Conservation (phyloP, 2,797 vertebrate species). For the Takifugu ocellatus region DNA sequence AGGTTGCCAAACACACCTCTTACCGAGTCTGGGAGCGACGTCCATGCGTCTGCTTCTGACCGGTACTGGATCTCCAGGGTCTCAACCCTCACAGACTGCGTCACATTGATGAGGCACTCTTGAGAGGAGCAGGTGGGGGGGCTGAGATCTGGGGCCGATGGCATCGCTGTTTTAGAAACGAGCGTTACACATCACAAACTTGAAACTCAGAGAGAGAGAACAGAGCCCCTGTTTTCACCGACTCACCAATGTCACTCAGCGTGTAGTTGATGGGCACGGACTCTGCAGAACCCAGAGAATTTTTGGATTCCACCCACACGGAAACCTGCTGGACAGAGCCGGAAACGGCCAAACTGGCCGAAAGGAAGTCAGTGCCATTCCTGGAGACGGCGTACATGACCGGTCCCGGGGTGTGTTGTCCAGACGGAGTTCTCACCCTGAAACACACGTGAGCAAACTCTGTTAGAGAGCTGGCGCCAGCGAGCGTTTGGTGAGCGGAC, state of each 20-base stretch:
- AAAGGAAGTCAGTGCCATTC: slow-evolving; percentile 8
- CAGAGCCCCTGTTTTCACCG: not conserved
- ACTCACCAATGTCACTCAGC: slow-evolving; percentile 78
- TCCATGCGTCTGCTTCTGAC: slow-evolving; percentile 35
- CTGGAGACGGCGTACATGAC: not conserved
- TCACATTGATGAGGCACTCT: slow-evolving; percentile 68
- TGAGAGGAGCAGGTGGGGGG: slow-evolving; percentile 60
- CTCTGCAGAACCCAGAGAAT: slow-evolving; percentile 70
- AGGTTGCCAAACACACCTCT: slow-evolving; percentile 16
- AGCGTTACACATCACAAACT: not conserved
- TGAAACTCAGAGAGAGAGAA: not conserved
- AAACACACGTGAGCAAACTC: slow-evolving; percentile 27
- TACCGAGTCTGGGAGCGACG: slow-evolving; percentile 36
- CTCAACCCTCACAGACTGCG: slow-evolving; percentile 12
- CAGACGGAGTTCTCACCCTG: slow-evolving; percentile 43
- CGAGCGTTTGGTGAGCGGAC: too few species aligned
- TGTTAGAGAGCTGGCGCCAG: not conserved
- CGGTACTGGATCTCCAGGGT: slow-evolving; percentile 74
- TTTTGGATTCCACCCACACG: slow-evolving; percentile 67
- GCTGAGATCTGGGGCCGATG: slow-evolving; percentile 67
- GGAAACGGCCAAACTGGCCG: slow-evolving; percentile 49
- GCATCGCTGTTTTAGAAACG: slow-evolving; percentile 71
- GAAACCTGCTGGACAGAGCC: slow-evolving; percentile 63
- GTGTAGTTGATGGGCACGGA: slow-evolving; percentile 65
- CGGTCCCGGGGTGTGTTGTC: slow-evolving; percentile 1